Percentiles rank a stretch among this genome's conserved stretches.
Evolutionary conservation across 1,140 invertebrate species (phyloP).

Genomic region (Drosophila cardini): DNA sequence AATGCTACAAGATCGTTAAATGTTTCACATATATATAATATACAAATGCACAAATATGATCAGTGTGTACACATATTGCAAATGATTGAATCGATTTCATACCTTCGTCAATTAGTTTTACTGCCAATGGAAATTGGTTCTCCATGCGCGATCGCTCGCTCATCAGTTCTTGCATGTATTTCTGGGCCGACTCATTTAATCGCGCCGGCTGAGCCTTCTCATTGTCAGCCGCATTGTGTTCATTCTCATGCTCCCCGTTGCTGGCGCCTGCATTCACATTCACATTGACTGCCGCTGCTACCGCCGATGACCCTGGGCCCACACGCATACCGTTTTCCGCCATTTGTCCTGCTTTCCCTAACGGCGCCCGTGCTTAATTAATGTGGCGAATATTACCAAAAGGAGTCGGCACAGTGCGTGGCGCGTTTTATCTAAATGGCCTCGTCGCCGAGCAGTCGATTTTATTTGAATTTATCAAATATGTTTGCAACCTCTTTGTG

Average conservation of each 20-base stretch:
- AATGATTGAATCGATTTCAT: conserved; percentile 50
- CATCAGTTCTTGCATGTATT: conserved; percentile 82
- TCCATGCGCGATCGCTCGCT: conserved; percentile 78
- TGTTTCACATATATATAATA: neutral
- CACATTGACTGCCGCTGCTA: conserved; percentile 35
- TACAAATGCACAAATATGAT: neutral
- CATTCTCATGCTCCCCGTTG: conserved; percentile 77
- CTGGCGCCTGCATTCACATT: conserved; percentile 51
- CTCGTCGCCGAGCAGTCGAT: conserved; percentile 56
- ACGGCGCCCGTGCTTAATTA: conserved; percentile 41
- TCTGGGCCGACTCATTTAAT: conserved; percentile 71
- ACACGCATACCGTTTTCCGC: conserved; percentile 83
- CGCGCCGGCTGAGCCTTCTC: conserved; percentile 70
- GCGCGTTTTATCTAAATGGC: conserved; percentile 48
- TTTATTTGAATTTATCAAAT: conserved; percentile 69
- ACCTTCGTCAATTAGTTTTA: conserved; percentile 84
- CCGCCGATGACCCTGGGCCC: conserved; percentile 72
- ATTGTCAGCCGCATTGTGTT: conserved; percentile 68
- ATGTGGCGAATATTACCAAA: conserved; percentile 47
- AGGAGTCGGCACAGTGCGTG: conserved; percentile 45
- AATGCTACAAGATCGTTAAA: conserved; percentile 85
- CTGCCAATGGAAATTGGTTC: conserved; percentile 78
- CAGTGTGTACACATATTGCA: conserved; percentile 42
- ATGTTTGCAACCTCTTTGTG: conserved; percentile 77
- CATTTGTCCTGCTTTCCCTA: conserved; percentile 72